Evolutionary conservation across 2,888 invertebrate genomes (phyloP), one percentile per base, ranked within the genome.

Genomic region (Auanema freiburgensis): DNA sequence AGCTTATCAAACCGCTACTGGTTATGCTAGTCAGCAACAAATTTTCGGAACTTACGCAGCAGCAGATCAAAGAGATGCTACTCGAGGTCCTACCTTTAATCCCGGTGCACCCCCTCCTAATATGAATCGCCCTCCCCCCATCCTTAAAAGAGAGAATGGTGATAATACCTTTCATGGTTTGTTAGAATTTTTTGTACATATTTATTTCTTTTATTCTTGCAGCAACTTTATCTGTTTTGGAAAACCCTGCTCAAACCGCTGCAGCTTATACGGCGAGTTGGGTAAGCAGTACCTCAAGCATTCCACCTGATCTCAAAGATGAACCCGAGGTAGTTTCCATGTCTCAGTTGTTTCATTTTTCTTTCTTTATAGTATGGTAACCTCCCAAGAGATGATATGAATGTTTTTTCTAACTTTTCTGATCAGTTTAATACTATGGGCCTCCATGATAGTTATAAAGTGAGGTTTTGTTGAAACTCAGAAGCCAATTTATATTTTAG

Each of bases 241-340:
- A 73, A 25, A 72, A 63, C 16, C 72, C 66, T 24, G 72, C 72
- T 25, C 67, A 69, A 43, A 65, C 65, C 6, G 65, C 76, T 0
- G 74, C 74, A 1, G 69, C 71, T 12, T 79, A 79, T 63, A 79
- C 79, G 3, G 79, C 79, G 5, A 71, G 63, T 18, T 79, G 79
- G 79, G 79, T 79, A 11, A 76, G 76, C 60, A 72, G 72, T 16
- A 78, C 79, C 10, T 74, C 76, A 3, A 76, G 75, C 49, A 77
- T 79, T 21, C 79, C 78, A 23, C 77, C 77, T 8, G 79, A 79
- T 11, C 59, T 76, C 62, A 72, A 71, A 58, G 77, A 77, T 41
- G 71, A 73, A 25, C 79, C 78, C 6, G 78, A 78, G 65, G 69
- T 69, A 41, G 23, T 41, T 18, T 0, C 11, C 8, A 11, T n/a